These are phyloP conservation scores for Harmothoe impar DNA, from an alignment of 2,888 invertebrate species.

Conservation along the genomic window DNA sequence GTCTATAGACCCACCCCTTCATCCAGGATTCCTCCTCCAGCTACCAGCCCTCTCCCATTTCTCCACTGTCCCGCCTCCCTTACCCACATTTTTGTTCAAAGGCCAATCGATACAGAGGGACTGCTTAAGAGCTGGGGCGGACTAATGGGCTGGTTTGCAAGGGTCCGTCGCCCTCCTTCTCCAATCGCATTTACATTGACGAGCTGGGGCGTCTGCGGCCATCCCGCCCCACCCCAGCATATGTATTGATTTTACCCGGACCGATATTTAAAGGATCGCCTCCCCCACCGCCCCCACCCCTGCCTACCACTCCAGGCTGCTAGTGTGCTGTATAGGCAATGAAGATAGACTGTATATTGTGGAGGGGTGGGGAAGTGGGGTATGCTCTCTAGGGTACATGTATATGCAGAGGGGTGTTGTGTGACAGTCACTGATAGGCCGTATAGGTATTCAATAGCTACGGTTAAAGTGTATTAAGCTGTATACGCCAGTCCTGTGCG, in stretches of 20 bases:
- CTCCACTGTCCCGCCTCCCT: not conserved
- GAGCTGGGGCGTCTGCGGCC: not conserved
- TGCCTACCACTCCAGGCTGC: too few species aligned
- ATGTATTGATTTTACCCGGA: conserved; percentile 14
- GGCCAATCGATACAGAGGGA: conserved; percentile 35
- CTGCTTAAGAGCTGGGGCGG: not conserved
- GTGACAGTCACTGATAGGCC: too few species aligned
- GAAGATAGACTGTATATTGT: too few species aligned
- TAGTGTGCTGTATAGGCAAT: too few species aligned
- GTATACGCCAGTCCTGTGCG: too few species aligned
- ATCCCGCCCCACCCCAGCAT: not conserved
- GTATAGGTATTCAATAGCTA: too few species aligned
- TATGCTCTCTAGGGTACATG: too few species aligned
- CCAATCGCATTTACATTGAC: conserved; percentile 39
- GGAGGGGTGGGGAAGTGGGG: too few species aligned
- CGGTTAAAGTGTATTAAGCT: too few species aligned
- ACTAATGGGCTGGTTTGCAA: not conserved
- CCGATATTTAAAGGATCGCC: conserved; percentile 18
- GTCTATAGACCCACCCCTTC: not conserved
- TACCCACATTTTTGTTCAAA: not conserved
- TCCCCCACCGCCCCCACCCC: not conserved
- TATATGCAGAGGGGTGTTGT: too few species aligned
- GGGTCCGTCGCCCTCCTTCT: not conserved
- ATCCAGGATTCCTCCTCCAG: not conserved
- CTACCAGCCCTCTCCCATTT: not conserved